Evolutionary conservation across 1,140 invertebrate genomes (phyloP).

Genomic region (Harpegnathos saltator): DNA sequence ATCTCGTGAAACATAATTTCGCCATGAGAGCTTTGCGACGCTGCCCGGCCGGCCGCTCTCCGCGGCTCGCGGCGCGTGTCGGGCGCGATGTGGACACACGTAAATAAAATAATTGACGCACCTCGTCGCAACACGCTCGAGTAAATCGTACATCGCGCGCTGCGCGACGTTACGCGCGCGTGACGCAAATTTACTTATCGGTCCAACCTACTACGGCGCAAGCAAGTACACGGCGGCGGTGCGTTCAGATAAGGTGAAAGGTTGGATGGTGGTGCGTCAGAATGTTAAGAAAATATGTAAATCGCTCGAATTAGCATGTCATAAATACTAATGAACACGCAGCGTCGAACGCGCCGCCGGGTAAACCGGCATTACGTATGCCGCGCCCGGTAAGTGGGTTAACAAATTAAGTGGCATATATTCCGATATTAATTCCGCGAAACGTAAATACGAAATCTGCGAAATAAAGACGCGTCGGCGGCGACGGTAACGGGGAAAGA

Average conservation of each 20-base stretch:
- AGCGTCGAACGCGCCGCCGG: background rate
- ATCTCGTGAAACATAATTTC: background rate
- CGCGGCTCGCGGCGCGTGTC: no score
- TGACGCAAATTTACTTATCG: conserved; percentile 7
- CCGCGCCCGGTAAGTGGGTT: background rate
- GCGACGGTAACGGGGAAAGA: background rate
- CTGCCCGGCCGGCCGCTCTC: no score
- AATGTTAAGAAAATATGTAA: conserved; percentile 15
- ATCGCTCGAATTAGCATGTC: background rate
- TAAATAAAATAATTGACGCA: background rate
- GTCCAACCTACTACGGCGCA: background rate
- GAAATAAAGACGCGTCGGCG: background rate
- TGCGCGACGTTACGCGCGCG: background rate
- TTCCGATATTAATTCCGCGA: background rate
- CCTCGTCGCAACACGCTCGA: no score
- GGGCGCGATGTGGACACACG: background rate
- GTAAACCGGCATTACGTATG: background rate
- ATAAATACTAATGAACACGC: background rate
- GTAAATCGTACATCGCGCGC: no score
- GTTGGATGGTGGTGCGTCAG: background rate
- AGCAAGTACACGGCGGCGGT: background rate
- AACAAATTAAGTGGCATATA: background rate
- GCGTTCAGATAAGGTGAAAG: conserved; percentile 18
- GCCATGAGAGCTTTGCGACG: no score
- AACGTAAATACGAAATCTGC: background rate